Percentiles rank a stretch among this genome's conserved stretches.
Evolutionary conservation across 2,797 vertebrate genomes (phyloP).

Genomic region (Silurus aristotelis): DNA sequence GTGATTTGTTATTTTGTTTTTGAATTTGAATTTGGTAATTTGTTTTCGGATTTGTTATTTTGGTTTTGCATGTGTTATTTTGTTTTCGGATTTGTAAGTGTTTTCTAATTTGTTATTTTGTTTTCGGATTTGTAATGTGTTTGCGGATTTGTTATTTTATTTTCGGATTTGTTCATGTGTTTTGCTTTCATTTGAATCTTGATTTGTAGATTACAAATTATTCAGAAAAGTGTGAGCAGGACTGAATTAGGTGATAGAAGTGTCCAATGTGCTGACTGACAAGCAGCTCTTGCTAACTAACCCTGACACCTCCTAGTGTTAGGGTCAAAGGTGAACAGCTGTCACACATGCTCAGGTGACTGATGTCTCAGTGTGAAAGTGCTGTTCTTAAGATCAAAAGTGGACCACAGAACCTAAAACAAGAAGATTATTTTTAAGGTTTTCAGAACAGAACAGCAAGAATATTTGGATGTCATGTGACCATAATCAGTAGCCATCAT

Average conservation of each 20-base stretch:
- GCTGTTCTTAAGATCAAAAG: neutral
- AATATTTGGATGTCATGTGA: neutral
- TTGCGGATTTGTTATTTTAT: too few species aligned
- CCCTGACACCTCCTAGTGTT: slow-evolving; percentile 44
- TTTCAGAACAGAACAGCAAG: neutral
- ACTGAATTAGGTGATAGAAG: slow-evolving; percentile 27
- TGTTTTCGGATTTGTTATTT: too few species aligned
- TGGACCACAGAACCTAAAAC: neutral
- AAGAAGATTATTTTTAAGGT: neutral
- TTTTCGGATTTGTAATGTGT: too few species aligned
- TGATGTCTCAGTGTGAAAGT: slow-evolving; percentile 15
- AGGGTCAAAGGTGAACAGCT: slow-evolving; percentile 66
- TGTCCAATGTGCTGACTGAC: slow-evolving; percentile 48
- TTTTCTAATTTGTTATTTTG: too few species aligned
- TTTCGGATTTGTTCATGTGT: too few species aligned
- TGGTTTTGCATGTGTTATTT: too few species aligned
- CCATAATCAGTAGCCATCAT: neutral
- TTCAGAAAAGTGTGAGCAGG: neutral
- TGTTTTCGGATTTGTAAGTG: too few species aligned
- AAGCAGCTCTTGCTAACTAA: slow-evolving; percentile 50
- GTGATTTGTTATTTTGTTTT: too few species aligned
- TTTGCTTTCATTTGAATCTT: neutral
- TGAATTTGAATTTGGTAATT: too few species aligned
- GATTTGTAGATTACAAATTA: neutral
- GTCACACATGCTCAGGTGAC: slow-evolving; percentile 54